These are phyloP conservation scores for Gymnobelideus leadbeateri DNA, from an alignment of 2,113 vertebrate genomes.

Conservation along the genomic window DNA sequence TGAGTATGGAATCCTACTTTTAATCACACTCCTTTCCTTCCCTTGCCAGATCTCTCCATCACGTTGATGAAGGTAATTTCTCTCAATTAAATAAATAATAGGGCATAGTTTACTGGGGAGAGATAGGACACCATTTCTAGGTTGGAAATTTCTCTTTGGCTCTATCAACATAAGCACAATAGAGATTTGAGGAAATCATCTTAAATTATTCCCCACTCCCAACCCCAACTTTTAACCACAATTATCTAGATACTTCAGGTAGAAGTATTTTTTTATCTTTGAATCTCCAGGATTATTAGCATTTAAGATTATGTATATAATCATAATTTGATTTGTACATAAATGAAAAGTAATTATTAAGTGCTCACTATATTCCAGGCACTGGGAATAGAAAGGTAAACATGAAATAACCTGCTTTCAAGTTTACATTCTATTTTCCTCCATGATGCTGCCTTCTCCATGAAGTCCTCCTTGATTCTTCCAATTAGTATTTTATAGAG, in stretches of 20 bases:
- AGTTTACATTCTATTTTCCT: not conserved
- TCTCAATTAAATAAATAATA: not conserved
- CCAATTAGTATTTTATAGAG: not conserved
- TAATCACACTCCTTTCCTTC: not conserved
- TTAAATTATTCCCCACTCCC: conserved; percentile 17
- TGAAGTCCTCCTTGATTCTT: not conserved
- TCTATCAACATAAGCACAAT: conserved; percentile 8
- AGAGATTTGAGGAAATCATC: conserved; percentile 6
- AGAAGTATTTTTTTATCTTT: conserved; percentile 8
- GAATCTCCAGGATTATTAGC: not conserved
- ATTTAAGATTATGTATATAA: not conserved
- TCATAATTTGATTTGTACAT: not conserved
- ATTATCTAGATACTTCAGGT: conserved; percentile 37
- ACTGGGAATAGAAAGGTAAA: not conserved
- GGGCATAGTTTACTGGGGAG: not conserved
- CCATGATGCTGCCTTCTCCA: not conserved
- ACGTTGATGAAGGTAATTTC: not conserved
- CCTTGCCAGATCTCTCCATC: not conserved
- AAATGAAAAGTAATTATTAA: not conserved
- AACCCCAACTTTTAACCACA: not conserved
- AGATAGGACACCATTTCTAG: not conserved
- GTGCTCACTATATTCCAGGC: not conserved
- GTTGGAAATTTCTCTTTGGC: not conserved
- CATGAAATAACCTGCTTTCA: not conserved
- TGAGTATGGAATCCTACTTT: not conserved